Conservation (phyloP, 2,888 invertebrate species). For the Isotomurus palustris region DNA sequence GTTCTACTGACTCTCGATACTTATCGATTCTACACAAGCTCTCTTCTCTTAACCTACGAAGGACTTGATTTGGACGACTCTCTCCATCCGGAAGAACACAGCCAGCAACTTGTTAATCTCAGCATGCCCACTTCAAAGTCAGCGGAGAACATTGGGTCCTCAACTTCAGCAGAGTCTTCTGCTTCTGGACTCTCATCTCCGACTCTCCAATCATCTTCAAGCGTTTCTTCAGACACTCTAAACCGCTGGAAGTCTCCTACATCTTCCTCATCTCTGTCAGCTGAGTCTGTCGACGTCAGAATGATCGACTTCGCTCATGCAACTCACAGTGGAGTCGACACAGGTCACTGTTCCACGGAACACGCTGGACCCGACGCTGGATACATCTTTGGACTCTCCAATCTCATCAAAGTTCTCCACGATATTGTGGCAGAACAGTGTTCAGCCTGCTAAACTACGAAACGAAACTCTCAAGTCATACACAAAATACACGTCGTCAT, state of each 20-base stretch:
- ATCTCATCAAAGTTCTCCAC: conserved; percentile 49
- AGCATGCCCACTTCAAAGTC: not conserved
- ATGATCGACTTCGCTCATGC: conserved; percentile 54
- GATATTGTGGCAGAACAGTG: conserved; percentile 42
- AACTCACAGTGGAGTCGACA: conserved; percentile 49
- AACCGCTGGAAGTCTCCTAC: conserved; percentile 19
- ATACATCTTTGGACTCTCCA: conserved; percentile 52
- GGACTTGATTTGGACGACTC: conserved; percentile 48
- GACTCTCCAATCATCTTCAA: not conserved
- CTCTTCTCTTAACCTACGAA: conserved; percentile 56
- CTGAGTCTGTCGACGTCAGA: conserved; percentile 50
- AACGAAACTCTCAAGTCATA: too few species aligned
- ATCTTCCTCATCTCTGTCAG: conserved; percentile 28
- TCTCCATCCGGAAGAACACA: not conserved
- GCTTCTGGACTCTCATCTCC: not conserved
- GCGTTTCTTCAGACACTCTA: not conserved
- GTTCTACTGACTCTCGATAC: conserved; percentile 51
- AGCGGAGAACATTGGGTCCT: not conserved
- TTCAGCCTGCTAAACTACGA: too few species aligned
- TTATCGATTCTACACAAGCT: conserved; percentile 56
- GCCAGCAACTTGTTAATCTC: not conserved
- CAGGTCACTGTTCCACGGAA: conserved; percentile 39
- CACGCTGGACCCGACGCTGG: conserved; percentile 51
- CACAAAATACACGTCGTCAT: too few species aligned
- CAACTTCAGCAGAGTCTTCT: not conserved